Evolutionary conservation across 2,113 vertebrate species (phyloP), one percentile per base, ranked within the genome.

Genomic region (Phaethon lepturus): DNA sequence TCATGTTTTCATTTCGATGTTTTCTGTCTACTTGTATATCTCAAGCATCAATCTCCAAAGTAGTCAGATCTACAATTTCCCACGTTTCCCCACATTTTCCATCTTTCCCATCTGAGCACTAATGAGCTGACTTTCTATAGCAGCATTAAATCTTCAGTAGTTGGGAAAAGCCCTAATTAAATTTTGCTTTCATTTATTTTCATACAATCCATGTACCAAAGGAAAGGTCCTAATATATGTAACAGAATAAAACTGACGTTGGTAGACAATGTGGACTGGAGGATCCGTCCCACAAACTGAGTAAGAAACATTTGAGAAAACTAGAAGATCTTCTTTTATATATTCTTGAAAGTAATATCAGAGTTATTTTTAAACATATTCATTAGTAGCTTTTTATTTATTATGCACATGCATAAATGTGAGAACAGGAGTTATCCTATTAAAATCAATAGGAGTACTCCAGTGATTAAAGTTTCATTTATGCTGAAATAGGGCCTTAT

Each of bases 391-490:
- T 84, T 90, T 73, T 72, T 95, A 89, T 81, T 95, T 87, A 89
- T 84, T 96, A 94, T 91, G 89, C 83, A 94, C 31, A 88, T 62
- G 67, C 68, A 93, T 81, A 89, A 81, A 92, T 68, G 26, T 85
- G 68, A 81, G 72, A 89, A 25, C 71, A 85, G 62, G 50, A 80
- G 76, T 93, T 91, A 78, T 56, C 60, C 29, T 81, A 87, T 87
- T 95, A 92, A 94, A 97, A 91, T 92, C 35, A 83, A 87, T 69
- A 88, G 29, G 26, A 93, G n/a, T 72, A 85, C n/a, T 93, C 17
- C 40, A 83, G 82, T 86, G 86, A 96, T 95, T 94, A 95, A 97
- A 96, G 66, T 84, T 95, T 92, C 73, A 95, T 92, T 85, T 95
- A 58, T 91, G 73, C 83, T 85, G 91, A 92, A 96, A 92, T 76